These are phyloP conservation scores for Paracanthobrama guichenoti DNA, from an alignment of 2,113 vertebrate species.

Conservation along the genomic window DNA sequence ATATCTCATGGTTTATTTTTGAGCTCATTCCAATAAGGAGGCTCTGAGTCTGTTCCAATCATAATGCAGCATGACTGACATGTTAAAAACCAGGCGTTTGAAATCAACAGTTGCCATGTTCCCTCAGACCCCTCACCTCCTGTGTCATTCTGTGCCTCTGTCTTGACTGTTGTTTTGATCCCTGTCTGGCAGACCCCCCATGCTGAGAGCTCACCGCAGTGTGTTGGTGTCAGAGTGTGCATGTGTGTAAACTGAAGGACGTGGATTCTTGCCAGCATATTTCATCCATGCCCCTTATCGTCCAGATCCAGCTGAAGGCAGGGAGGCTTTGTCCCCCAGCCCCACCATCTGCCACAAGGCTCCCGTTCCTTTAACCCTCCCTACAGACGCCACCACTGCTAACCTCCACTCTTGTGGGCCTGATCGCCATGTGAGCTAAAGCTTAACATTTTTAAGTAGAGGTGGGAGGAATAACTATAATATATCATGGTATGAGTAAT, in stretches of 20 bases:
- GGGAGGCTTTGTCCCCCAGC: conserved; percentile 62
- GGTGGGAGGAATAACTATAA: not conserved
- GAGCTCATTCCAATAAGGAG: conserved; percentile 18
- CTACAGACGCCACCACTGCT: conserved; percentile 46
- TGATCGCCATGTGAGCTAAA: conserved; percentile 68
- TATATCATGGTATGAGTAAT: not conserved
- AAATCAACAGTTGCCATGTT: conserved; percentile 30
- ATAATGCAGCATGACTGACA: conserved; percentile 19
- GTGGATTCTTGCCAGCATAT: conserved; percentile 75
- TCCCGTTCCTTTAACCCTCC: conserved; percentile 57
- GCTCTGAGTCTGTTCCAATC: not conserved
- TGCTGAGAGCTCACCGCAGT: conserved; percentile 33
- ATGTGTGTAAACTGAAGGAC: conserved; percentile 69
- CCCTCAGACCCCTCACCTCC: conserved; percentile 51
- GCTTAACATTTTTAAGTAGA: conserved; percentile 68
- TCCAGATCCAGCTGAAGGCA: conserved; percentile 66
- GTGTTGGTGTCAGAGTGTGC: conserved; percentile 28
- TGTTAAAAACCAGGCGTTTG: conserved; percentile 26
- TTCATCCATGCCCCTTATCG: conserved; percentile 73
- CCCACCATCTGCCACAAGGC: conserved; percentile 73
- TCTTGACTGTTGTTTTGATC: conserved; percentile 75
- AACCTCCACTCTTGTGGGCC: conserved; percentile 42
- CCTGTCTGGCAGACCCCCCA: conserved; percentile 66
- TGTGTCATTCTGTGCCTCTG: conserved; percentile 65
- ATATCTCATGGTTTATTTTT: not conserved